Base-by-base conservation (phyloP, 2,797 vertebrate genomes). In the Eleutherodactylus coqui region DNA sequence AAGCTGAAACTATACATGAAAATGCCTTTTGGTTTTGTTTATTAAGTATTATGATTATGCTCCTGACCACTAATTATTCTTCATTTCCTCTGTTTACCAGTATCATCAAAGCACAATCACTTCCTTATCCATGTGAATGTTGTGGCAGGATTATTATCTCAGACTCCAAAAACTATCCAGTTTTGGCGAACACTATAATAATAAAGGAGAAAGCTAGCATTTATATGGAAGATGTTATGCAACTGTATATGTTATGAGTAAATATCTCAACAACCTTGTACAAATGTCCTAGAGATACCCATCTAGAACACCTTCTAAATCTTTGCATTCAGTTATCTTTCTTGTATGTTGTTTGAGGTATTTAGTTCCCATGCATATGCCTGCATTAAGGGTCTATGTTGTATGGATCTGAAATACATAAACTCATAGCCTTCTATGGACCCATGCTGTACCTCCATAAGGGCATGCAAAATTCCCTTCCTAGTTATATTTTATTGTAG, bases 61-160 rank as follows among this genome's bases (percentile, higher is more conserved):
- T 53, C 36, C 53, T 79, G 51, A 55, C 76, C 78, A 64, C 78
- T 41, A 80, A 80, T 64, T 80, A 80, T 64, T 62, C 55, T 76
- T 76, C 34, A 80, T 80, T 80, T 80, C 58, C 77, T 62, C 34
- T 79, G 5, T 79, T 62, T 45, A 27, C 38, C 41, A 45, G 38
- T 45, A 45, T 80, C 78, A 62, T 80, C 78, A 80, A 80, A 80
- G 78, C 55, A 62, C 58, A 64, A 80, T 80, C 24, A 62, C 78
- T 45, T 80, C 78, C 78, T 45, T 60, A 80, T 80, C 58, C 58
- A 76, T 76, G 73, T 76, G 73, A 76, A 76, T 76, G 53, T 76
- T 76, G 29, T 29, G 53, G 73, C 45, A 51, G 36, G 73, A 76
- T 76, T 51, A 76, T 76, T 76, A 76, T 76, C 73, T 75, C n/a